These are phyloP conservation scores for Leptothorax acervorum DNA, from an alignment of 2,888 invertebrate species.

Conservation along the genomic window DNA sequence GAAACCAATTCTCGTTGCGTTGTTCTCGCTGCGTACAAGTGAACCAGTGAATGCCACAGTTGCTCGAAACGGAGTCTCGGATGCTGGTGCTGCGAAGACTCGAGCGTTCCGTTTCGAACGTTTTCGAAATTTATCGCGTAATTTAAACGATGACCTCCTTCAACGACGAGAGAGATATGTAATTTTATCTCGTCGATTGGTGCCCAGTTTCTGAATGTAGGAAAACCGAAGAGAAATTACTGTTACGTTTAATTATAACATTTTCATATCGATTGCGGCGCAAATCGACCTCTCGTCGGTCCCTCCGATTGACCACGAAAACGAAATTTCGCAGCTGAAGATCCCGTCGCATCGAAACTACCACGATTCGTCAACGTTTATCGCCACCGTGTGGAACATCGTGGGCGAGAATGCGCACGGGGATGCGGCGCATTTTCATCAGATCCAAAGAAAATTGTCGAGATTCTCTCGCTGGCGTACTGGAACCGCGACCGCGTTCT, in stretches of 20 bases:
- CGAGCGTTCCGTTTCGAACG: conserved; percentile 5
- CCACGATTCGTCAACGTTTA: conserved; percentile 15
- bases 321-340: not conserved
- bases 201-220: not conserved
- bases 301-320: not conserved
- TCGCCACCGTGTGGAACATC: not conserved
- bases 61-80: not conserved
- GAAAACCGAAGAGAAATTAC: not conserved
- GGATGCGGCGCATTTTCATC: conserved; percentile 36
- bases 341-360: not conserved
- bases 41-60: conserved; percentile 38
- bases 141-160: not conserved
- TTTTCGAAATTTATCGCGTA: not conserved
- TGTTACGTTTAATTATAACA: not conserved
- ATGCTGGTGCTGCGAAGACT: conserved; percentile 20
- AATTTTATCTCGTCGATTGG: not conserved
- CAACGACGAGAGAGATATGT: not conserved
- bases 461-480: conserved; percentile 33
- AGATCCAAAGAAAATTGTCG: conserved; percentile 41
- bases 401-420: not conserved
- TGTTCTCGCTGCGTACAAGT: conserved; percentile 12
- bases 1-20: not conserved
- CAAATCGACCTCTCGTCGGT: not conserved
- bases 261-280: conserved; percentile 14
- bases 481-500: conserved; percentile 59